Evolutionary conservation across 1,140 invertebrate genomes (phyloP).

Genomic region (Platyura marginata): DNA sequence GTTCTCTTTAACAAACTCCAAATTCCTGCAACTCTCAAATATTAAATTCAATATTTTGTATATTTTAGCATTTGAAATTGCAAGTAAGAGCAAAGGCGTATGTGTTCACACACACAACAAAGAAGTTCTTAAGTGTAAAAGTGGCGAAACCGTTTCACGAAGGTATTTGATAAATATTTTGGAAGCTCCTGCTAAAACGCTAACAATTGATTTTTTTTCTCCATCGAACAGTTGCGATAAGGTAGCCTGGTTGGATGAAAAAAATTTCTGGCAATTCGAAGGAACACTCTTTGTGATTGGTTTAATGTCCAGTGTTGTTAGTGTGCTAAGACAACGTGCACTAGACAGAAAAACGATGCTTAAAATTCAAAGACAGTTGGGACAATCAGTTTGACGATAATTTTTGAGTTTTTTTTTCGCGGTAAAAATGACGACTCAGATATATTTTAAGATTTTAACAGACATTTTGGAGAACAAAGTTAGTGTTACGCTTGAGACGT

Average conservation of each 20-base stretch:
- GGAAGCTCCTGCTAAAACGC: no score
- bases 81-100: slow-evolving; percentile 45
- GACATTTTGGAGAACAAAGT: not conserved
- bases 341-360: slow-evolving; percentile 25
- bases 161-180: slow-evolving; percentile 25
- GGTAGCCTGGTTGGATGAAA: slow-evolving; percentile 51
- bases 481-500: slow-evolving; percentile 1
- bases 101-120: slow-evolving; percentile 51
- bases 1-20: no score
- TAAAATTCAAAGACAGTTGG: slow-evolving; percentile 28
- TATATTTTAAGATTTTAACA: not conserved
- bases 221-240: slow-evolving; percentile 36
- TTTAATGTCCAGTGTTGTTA: slow-evolving; percentile 31
- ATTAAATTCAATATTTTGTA: no score
- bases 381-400: slow-evolving; percentile 22
- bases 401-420: not conserved
- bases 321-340: slow-evolving; percentile 13
- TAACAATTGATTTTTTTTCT: slow-evolving; percentile 3
- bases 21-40: no score
- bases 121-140: slow-evolving; percentile 46
- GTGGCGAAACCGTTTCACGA: slow-evolving; percentile 45
- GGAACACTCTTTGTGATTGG: slow-evolving; percentile 46
- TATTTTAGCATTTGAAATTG: slow-evolving; percentile 53
- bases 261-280: slow-evolving; percentile 71
- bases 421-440: not conserved